Base-by-base conservation (phyloP, 2,888 invertebrate genomes). In the Nudaria mundana region DNA sequence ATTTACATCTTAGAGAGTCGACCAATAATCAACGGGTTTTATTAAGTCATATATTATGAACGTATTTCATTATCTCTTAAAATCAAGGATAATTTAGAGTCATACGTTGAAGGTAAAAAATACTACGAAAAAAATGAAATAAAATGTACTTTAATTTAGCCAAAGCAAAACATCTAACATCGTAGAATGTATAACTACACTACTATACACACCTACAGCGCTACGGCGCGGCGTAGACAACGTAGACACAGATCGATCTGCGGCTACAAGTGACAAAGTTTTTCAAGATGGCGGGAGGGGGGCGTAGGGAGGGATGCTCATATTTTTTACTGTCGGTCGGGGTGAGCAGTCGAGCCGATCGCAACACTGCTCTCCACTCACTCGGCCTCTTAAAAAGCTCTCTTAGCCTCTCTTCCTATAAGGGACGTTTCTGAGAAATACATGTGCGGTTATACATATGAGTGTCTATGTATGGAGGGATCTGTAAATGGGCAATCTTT, bases 311-410 rank as follows among this genome's bases (percentile, higher is more conserved):
- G 80, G 76, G 85, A 85, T 85, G 81, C 82, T 85, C 86, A 87
- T 85, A 88, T 88, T 87, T 88, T 87, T 88, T 87, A 86, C 86
- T 86, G 87, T 88, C 87, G 81, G 48, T 72, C 78, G 80, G 88
- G 88, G 83, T 87, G 88, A 85, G 87, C 87, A 87, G 67, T 78
- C 77, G 67, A 87, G 88, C 87, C 81, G 82, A 88, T 87, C 88
- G 87, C 79, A 66, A 88, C 88, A 88, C 56, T 75, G 70, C 83
- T 87, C 86, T 87, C 87, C 87, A 88, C 87, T 81, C 78, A 67
- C 69, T 78, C 74, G 80, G 78, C 81, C 85, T 79, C 81, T 86
- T 84, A 87, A 87, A 85, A 85, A 80, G 82, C 70, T 73, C 69
- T 68, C 71, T 76, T 73, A 83, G 81, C 81, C 70, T 73, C 69